These are phyloP conservation scores for Pipra filicauda DNA, from an alignment of 2,113 vertebrate species.

Conservation along the genomic window DNA sequence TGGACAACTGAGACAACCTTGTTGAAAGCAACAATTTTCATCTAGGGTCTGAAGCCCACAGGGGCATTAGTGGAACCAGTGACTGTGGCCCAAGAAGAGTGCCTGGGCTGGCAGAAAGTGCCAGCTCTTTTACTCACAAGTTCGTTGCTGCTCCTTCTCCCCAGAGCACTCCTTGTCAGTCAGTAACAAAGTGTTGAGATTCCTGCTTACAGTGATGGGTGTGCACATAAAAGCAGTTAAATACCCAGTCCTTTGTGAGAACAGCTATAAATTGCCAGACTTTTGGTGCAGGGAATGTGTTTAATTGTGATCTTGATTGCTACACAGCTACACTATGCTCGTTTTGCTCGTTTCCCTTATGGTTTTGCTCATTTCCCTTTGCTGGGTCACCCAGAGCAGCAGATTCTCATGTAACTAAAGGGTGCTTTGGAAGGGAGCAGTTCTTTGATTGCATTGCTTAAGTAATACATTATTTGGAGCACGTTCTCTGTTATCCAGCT, in stretches of 20 bases:
- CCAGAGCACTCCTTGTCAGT: rapidly evolving
- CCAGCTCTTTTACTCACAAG: background rate
- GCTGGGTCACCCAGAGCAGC: background rate
- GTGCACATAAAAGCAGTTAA: background rate
- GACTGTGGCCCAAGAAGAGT: background rate
- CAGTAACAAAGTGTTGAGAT: background rate
- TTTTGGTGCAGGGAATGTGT: background rate
- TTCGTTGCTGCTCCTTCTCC: background rate
- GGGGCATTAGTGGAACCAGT: background rate
- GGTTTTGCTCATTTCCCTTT: background rate
- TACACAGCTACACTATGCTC: background rate
- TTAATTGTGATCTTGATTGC: background rate
- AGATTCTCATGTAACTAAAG: background rate
- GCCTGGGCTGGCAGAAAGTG: background rate
- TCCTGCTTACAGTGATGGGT: background rate
- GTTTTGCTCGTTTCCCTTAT: too few relatives aligned
- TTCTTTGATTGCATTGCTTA: background rate
- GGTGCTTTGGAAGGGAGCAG: background rate
- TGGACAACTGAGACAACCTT: background rate
- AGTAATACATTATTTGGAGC: background rate
- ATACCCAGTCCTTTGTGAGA: background rate
- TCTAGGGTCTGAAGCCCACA: background rate
- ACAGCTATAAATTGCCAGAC: background rate
- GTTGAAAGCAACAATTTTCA: background rate
- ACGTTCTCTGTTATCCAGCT: background rate